These are phyloP conservation scores for Mormyrus lacerda DNA, from an alignment of 2,113 vertebrate species.

Conservation along the genomic window DNA sequence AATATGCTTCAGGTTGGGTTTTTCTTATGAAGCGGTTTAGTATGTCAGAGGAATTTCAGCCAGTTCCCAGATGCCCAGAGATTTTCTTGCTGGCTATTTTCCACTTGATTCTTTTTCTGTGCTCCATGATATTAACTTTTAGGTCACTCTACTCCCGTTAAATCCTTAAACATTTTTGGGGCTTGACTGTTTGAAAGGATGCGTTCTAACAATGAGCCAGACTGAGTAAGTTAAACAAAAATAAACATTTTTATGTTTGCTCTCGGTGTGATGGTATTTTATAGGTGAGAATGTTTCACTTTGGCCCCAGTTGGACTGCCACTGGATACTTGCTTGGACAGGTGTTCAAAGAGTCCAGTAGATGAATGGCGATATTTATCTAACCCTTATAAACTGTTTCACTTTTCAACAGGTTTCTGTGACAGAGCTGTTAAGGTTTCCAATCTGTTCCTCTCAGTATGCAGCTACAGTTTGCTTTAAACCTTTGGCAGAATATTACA, in stretches of 20 bases:
- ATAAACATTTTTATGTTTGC: not conserved
- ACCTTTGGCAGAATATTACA: not conserved
- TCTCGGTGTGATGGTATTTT: not conserved
- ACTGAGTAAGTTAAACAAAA: not conserved
- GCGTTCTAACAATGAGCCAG: not conserved
- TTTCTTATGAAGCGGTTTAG: not conserved
- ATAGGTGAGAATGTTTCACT: not conserved
- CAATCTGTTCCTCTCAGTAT: not conserved
- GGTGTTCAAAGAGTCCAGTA: not conserved
- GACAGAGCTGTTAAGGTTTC: not conserved
- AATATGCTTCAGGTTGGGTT: not conserved
- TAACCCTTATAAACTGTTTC: not conserved
- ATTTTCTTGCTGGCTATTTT: not conserved
- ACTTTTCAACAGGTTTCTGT: not conserved
- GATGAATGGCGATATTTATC: not conserved
- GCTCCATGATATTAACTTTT: not conserved
- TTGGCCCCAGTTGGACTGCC: not conserved
- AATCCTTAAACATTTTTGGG: not conserved
- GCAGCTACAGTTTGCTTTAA: not conserved
- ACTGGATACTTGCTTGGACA: conserved; percentile 3
- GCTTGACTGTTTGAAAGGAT: not conserved
- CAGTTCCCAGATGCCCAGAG: not conserved
- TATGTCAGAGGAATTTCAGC: not conserved
- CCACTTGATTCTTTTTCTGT: not conserved
- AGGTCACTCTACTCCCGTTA: not conserved